Conservation (phyloP, 2,888 invertebrate genomes). For the Polymixis lichenea region DNA sequence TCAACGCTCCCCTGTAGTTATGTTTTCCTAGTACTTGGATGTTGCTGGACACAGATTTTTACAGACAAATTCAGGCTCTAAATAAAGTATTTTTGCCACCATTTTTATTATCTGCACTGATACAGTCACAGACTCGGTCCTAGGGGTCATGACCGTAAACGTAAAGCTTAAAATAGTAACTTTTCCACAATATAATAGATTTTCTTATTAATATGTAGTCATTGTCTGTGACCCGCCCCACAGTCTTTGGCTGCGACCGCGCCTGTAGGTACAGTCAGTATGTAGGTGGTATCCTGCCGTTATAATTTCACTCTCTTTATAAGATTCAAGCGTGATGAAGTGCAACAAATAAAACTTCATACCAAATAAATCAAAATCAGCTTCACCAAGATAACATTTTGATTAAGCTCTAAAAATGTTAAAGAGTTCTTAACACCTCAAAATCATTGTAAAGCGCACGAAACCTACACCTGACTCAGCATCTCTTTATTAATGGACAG, state of each 20-base stretch:
- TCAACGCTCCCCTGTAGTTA: constrained; percentile 51
- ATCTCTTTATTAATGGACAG: constrained; percentile 25
- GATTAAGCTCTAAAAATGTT: constrained; percentile 7
- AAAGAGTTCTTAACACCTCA: constrained; percentile 8
- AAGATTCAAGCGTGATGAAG: neutral
- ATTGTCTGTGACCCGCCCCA: too few relatives aligned
- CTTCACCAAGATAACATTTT: constrained; percentile 23
- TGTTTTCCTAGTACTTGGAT: constrained; percentile 57
- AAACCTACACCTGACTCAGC: constrained; percentile 26
- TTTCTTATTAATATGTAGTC: too few relatives aligned
- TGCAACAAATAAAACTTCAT: constrained; percentile 5
- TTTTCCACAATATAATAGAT: too few relatives aligned
- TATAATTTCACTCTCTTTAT: neutral
- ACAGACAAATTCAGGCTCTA: constrained; percentile 10
- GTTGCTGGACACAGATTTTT: constrained; percentile 36
- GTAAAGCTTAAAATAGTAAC: too few relatives aligned
- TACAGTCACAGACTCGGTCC: too few relatives aligned
- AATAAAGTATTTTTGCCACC: constrained; percentile 12
- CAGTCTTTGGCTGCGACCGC: too few relatives aligned
- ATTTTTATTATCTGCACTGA: neutral
- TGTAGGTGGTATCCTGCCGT: neutral
- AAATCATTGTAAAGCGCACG: constrained; percentile 5
- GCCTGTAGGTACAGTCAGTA: too few relatives aligned
- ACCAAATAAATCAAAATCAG: neutral
- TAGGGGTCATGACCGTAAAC: too few relatives aligned